Evolutionary conservation across 2,888 invertebrate species (phyloP).

Genomic region (Cosmorhoe ocellata): DNA sequence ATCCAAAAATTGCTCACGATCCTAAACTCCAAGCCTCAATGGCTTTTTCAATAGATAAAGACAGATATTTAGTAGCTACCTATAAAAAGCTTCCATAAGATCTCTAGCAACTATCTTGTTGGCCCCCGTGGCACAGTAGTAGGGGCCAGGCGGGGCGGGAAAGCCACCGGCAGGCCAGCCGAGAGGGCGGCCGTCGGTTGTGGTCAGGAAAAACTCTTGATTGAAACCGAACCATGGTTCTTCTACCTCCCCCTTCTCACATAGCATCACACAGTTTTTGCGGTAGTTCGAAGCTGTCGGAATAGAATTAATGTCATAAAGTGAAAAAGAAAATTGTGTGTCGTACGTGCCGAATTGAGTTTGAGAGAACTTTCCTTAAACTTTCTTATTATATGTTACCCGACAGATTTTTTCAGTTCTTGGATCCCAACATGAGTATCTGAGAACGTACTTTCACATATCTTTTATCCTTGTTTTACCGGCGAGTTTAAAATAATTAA

Average conservation of each 20-base stretch:
- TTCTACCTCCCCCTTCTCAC: slow-evolving; percentile 81
- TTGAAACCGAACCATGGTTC: slow-evolving; percentile 90
- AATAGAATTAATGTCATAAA: slow-evolving; percentile 11
- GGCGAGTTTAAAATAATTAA: too few species aligned
- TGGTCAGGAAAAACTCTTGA: slow-evolving; percentile 80
- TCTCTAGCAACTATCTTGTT: slow-evolving; percentile 90
- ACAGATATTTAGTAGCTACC: slow-evolving; percentile 43
- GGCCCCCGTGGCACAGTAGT: slow-evolving; percentile 93
- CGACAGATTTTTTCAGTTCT: too few species aligned
- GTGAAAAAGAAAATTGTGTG: background rate
- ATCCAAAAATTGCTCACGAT: too few species aligned
- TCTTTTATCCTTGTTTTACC: too few species aligned
- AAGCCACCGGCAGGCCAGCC: slow-evolving; percentile 89
- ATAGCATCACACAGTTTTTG: slow-evolving; percentile 73
- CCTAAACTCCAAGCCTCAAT: too few species aligned
- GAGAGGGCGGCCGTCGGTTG: slow-evolving; percentile 82
- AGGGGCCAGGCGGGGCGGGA: slow-evolving; percentile 88
- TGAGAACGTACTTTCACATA: too few species aligned
- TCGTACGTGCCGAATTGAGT: background rate
- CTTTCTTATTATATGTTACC: too few species aligned
- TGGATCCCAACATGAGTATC: too few species aligned
- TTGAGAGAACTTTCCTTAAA: background rate
- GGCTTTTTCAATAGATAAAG: too few species aligned
- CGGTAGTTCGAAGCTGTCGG: slow-evolving; percentile 61
- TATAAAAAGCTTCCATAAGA: slow-evolving; percentile 89